Conservation (phyloP, 35 echinoderm and acorn worm genomes). For the Strongylocentrotus purpuratus region DNA sequence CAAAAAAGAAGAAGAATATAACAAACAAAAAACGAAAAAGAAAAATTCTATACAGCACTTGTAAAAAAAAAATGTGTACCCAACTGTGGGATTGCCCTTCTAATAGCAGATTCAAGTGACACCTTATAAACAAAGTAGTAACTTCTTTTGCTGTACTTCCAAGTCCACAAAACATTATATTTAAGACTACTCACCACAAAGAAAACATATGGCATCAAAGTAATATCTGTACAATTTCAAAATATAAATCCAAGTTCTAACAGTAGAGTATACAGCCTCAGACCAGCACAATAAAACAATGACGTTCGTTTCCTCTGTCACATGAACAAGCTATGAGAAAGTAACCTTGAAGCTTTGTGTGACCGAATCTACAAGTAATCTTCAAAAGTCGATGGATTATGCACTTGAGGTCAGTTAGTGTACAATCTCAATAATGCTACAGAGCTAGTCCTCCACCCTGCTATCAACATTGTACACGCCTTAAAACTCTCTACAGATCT, state of each 20-base stretch:
- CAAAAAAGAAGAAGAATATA: neutral
- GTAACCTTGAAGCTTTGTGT: neutral
- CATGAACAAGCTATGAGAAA: neutral
- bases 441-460: neutral
- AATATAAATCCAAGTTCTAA: neutral
- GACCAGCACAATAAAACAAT: neutral
- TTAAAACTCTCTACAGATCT: neutral
- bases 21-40: too few species aligned
- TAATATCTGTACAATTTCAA: neutral
- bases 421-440: neutral
- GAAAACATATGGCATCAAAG: neutral
- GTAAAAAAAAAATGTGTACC: too few species aligned
- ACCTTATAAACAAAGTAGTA: too few species aligned
- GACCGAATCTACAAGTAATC: neutral
- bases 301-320: neutral
- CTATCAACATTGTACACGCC: neutral
- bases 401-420: neutral
- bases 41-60: too few species aligned
- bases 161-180: neutral
- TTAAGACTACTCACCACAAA: neutral
- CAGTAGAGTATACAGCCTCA: neutral
- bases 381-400: neutral
- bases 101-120: neutral
- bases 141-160: too few species aligned
- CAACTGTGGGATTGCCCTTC: neutral